Evolutionary conservation across 2,888 invertebrate species (phyloP).

Genomic region (Oscheius myriophilus): DNA sequence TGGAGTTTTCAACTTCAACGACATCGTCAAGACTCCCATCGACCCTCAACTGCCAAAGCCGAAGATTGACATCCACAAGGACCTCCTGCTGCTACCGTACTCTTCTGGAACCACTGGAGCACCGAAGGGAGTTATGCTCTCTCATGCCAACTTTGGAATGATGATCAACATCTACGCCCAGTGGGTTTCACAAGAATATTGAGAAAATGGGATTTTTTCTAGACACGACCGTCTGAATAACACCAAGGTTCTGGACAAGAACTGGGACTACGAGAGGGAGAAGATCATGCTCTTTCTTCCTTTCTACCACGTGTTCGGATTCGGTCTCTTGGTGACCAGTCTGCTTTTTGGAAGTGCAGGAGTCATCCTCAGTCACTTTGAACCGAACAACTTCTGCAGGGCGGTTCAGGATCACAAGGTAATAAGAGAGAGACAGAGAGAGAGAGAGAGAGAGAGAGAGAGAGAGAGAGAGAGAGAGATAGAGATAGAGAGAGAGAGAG

Average conservation of each 20-base stretch:
- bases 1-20: constrained; percentile 45
- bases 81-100: constrained; percentile 60
- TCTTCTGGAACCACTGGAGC: constrained; percentile 67
- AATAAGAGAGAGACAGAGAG: not conserved
- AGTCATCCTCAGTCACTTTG: constrained; percentile 63
- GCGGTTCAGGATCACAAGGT: constrained; percentile 61
- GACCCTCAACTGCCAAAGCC: constrained; percentile 35
- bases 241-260: constrained; percentile 41
- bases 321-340: constrained; percentile 48
- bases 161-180: constrained; percentile 56
- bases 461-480: not conserved
- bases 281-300: constrained; percentile 60
- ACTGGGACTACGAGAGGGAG: constrained; percentile 55
- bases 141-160: constrained; percentile 58
- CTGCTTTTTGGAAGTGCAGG: constrained; percentile 55
- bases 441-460: not conserved
- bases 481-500: not conserved
- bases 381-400: constrained; percentile 56
- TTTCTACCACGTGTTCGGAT: constrained; percentile 69
- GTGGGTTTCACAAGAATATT: constrained; percentile 32
- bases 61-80: constrained; percentile 49
- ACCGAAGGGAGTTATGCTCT: constrained; percentile 67
- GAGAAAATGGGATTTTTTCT: constrained; percentile 10
- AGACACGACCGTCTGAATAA: constrained; percentile 42
- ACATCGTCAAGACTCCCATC: constrained; percentile 43